phyloP scores from a whole-genome alignment of 2,113 vertebrate species.

The Pardalotus punctatus region DNA sequence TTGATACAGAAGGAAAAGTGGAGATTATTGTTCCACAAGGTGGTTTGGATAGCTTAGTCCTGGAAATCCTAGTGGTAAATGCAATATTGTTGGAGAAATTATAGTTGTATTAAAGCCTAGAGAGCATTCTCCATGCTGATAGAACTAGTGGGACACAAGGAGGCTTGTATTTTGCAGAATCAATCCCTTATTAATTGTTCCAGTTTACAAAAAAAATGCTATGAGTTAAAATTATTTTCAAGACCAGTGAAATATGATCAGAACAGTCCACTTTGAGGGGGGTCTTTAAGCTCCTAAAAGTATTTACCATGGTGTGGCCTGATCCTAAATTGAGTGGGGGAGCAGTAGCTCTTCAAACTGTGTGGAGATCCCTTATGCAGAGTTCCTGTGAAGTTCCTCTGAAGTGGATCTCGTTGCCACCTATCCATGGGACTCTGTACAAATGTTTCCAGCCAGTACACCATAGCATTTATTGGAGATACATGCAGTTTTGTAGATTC shows the following conservation, averaged over 20 bases:
- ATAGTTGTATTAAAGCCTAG: background rate
- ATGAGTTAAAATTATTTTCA: background rate
- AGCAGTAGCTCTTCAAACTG: background rate
- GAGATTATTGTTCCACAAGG: background rate
- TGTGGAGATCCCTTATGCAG: rapidly evolving
- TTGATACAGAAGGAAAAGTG: background rate
- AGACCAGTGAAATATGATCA: background rate
- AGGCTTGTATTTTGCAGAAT: background rate
- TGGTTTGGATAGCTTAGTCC: background rate
- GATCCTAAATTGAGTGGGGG: background rate
- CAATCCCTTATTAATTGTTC: background rate
- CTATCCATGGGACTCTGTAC: background rate
- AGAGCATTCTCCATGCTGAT: background rate
- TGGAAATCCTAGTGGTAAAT: background rate
- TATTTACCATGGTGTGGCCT: background rate
- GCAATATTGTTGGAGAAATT: background rate
- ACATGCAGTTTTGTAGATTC: background rate
- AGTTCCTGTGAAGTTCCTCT: background rate
- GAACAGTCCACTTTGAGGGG: background rate
- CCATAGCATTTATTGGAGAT: background rate
- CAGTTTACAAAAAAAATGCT: background rate
- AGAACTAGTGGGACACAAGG: background rate
- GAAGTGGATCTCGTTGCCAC: rapidly evolving
- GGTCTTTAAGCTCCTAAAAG: background rate
- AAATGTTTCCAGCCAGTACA: background rate